These are phyloP conservation scores for Microtus oregoni DNA, from an alignment of 2,113 vertebrate genomes.

Conservation along the genomic window DNA sequence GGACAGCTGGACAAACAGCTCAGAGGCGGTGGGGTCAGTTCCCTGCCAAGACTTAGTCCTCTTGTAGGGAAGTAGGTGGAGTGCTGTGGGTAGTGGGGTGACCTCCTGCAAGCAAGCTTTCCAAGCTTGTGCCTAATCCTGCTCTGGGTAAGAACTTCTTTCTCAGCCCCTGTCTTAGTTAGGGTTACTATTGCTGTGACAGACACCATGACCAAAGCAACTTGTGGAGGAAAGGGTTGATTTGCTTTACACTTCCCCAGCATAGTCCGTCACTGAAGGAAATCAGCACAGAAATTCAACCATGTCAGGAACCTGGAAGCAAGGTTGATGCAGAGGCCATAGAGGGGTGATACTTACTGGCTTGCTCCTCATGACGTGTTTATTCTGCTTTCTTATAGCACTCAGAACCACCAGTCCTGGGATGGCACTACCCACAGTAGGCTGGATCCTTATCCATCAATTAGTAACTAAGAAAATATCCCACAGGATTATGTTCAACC, in stretches of 20 bases:
- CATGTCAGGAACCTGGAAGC: neutral
- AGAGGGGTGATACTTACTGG: neutral
- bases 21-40: conserved; percentile 11
- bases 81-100: neutral
- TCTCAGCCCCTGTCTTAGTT: neutral
- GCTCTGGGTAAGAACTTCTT: neutral
- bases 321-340: neutral
- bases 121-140: neutral
- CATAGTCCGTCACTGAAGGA: neutral
- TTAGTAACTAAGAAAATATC: neutral
- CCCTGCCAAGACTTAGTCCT: conserved; percentile 59
- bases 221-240: neutral
- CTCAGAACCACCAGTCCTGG: too few species aligned
- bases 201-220: neutral
- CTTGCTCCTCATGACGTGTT: neutral
- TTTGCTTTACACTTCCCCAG: neutral
- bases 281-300: neutral
- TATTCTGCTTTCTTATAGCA: neutral
- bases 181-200: neutral
- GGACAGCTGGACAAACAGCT: conserved; percentile 81
- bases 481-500: neutral
- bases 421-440: neutral
- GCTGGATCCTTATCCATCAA: neutral
- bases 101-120: neutral
- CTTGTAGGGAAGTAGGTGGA: neutral